Evolutionary conservation across 2,797 vertebrate genomes (phyloP).

Genomic region (Eulemur rubriventer): DNA sequence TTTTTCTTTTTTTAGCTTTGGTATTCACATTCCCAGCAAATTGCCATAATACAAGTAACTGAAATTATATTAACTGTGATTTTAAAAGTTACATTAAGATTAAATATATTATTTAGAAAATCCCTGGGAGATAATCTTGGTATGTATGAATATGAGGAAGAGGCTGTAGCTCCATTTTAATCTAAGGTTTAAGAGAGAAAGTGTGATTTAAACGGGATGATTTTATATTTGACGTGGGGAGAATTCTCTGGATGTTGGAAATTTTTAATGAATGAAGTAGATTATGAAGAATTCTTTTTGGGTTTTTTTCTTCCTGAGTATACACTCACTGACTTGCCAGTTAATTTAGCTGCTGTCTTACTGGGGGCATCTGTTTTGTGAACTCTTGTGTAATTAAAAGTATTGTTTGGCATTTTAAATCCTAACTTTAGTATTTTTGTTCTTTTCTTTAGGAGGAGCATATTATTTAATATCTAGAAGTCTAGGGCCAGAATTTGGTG

Average conservation of each 20-base stretch:
- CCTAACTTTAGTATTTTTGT: slow-evolving; percentile 27
- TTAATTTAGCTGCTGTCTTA: neutral
- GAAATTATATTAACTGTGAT: neutral
- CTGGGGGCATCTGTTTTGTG: neutral
- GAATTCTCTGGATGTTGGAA: neutral
- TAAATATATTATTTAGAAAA: neutral
- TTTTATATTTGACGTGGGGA: neutral
- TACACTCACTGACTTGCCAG: neutral
- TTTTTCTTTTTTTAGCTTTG: neutral
- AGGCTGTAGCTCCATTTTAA: neutral
- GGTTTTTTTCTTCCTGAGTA: slow-evolving; percentile 8
- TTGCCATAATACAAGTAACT: neutral
- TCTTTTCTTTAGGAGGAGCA: slow-evolving; percentile 90
- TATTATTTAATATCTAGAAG: slow-evolving; percentile 99
- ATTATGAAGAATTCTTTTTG: slow-evolving; percentile 17
- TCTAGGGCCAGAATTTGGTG: slow-evolving; percentile 98
- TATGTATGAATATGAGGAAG: neutral
- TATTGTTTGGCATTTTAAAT: slow-evolving; percentile 14
- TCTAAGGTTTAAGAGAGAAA: neutral
- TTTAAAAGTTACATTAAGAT: neutral
- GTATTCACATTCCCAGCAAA: neutral
- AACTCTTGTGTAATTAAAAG: neutral
- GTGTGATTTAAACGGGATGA: neutral
- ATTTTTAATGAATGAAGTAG: slow-evolving; percentile 9
- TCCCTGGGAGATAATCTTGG: neutral